Base-by-base conservation (phyloP, 2,113 vertebrate genomes). In the Ochotona curzoniae region DNA sequence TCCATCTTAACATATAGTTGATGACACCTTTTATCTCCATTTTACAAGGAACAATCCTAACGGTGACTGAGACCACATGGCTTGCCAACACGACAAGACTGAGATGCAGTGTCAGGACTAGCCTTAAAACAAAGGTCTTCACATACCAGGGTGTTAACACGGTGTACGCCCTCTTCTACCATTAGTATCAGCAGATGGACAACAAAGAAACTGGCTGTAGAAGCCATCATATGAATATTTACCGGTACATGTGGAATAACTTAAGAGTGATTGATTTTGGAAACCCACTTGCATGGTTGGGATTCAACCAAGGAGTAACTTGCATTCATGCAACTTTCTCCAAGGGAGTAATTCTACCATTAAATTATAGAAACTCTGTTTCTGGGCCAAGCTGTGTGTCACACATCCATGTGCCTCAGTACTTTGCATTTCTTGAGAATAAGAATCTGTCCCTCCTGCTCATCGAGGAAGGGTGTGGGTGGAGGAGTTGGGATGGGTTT, bases 231-330 rank as follows among this genome's bases (percentile, higher is more conserved):
- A 28, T 47, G 63, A 51, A 35, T 84, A 76, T 91, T 94, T 91
- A 81, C 81, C 64, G 71, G 81, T 61, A 83, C 95, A 96, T 90
- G 87, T 93, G 96, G 96, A 96, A 95, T 20, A 35, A 87, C 64
- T 96, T 95, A 96, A 69, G 87, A 89, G 63, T 78, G 78, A 96
- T 69, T 81, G 95, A 94, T 81, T 89, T 64, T 95, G 94, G 94
- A 96, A 96, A 81, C 63, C 15, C 10, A 69, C 78, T 96, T 66
- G 47, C 63, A 38, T 74, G 90, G 90, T 92, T 69, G 71, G 80
- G 94, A 95, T 87, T 73, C 20, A 57, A 93, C 91, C 83, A 87
- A 20, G 86, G 89, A 91, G 49, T 83, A 83, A 95, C 83, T 80
- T 76, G 87, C 71, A 63, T 84, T 76, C 81, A 64, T 47, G 47